Percentiles rank a stretch among this genome's conserved stretches.
phyloP scores from a whole-genome alignment of 37 sponge, comb jelly and placozoan genomes.

The Cliona cf. orientalis region DNA sequence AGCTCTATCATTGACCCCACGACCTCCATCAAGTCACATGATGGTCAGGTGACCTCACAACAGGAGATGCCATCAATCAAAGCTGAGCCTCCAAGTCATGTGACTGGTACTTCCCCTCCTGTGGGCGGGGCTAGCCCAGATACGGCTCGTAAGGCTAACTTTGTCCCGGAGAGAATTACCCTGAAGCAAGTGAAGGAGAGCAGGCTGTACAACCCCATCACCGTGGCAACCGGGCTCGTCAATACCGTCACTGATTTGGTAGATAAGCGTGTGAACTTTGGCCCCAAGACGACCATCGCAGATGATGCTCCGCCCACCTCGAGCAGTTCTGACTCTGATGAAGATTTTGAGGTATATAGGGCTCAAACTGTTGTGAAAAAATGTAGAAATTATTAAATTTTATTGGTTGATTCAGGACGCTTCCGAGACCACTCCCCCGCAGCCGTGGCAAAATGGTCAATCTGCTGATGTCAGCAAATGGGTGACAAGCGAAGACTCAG shows the following conservation, averaged over 20 bases:
- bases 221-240: constrained; percentile 61
- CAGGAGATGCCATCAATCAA: background rate
- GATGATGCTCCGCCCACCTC: background rate
- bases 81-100: background rate
- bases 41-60: constrained; percentile 20
- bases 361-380: background rate
- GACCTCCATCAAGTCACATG: constrained; percentile 21
- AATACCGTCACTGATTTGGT: constrained; percentile 58
- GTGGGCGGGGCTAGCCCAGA: background rate
- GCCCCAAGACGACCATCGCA: background rate
- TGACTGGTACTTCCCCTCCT: background rate
- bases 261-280: constrained; percentile 15
- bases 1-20: background rate
- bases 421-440: background rate
- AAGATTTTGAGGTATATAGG: constrained; percentile 31
- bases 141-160: background rate
- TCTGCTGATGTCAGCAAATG: background rate
- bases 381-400: background rate
- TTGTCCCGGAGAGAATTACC: constrained; percentile 31
- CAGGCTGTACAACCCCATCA: constrained; percentile 39
- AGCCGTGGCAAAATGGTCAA: background rate
- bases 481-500: background rate
- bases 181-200: constrained; percentile 13
- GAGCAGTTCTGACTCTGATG: constrained; percentile 4
- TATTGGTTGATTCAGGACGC: background rate